Evolutionary conservation across 2,797 vertebrate species (phyloP).

Genomic region (Zalophus californianus): DNA sequence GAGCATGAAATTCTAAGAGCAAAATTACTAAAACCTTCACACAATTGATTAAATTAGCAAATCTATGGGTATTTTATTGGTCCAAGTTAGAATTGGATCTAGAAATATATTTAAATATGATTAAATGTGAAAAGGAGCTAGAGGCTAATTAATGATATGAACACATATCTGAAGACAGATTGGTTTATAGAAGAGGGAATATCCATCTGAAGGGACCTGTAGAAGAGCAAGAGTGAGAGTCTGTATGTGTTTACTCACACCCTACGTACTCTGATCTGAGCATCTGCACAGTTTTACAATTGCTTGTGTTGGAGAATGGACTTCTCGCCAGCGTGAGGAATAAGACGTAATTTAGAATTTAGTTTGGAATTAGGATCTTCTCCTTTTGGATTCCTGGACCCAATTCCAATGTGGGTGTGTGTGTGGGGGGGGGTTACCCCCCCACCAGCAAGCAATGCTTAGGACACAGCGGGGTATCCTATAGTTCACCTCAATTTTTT

Average conservation of each 20-base stretch:
- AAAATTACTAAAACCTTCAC: background rate
- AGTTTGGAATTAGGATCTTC: background rate
- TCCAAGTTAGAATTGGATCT: background rate
- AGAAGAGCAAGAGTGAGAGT: background rate
- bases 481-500: background rate
- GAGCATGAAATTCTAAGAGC: background rate
- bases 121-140: background rate
- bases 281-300: background rate
- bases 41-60: background rate
- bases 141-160: background rate
- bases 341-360: background rate
- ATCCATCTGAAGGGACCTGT: background rate
- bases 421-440: too few species aligned
- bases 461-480: background rate
- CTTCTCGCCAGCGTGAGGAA: background rate
- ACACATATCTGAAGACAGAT: background rate
- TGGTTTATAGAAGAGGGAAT: background rate
- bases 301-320: background rate
- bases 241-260: background rate
- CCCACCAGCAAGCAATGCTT: background rate
- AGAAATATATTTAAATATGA: background rate
- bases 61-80: constrained; percentile 6
- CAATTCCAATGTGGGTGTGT: background rate
- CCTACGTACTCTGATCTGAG: background rate
- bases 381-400: background rate